Conservation (phyloP, 2,888 invertebrate genomes). For the Ophion costatus region DNA sequence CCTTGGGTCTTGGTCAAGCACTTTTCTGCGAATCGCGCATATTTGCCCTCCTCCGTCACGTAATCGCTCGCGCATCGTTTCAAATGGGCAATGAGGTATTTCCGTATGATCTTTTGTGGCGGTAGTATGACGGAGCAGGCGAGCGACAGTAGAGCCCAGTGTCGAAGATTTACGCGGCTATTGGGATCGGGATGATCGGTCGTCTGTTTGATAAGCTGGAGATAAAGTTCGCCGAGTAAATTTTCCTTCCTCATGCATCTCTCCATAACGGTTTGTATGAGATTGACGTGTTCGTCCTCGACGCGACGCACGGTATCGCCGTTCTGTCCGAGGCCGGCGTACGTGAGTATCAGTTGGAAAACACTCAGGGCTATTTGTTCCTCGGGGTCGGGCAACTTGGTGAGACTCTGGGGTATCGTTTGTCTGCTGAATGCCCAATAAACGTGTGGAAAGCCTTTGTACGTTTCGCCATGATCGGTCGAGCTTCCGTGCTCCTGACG, state of each 20-base stretch:
- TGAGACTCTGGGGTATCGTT: slow-evolving; percentile 92
- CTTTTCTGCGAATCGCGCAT: slow-evolving; percentile 96
- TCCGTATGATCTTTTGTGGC: slow-evolving; percentile 92
- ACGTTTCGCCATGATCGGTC: slow-evolving; percentile 90
- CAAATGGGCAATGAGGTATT: slow-evolving; percentile 94
- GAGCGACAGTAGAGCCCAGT: slow-evolving; percentile 95
- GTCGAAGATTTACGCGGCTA: slow-evolving; percentile 93
- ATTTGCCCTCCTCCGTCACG: slow-evolving; percentile 96
- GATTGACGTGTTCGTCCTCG: slow-evolving; percentile 94
- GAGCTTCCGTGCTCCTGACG: slow-evolving; percentile 87
- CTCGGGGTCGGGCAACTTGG: slow-evolving; percentile 93
- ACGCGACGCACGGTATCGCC: slow-evolving; percentile 89
- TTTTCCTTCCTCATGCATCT: slow-evolving; percentile 96
- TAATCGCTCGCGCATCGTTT: slow-evolving; percentile 94
- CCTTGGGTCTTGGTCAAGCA: slow-evolving; percentile 90
- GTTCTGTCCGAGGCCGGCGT: slow-evolving; percentile 92
- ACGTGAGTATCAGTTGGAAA: slow-evolving; percentile 94
- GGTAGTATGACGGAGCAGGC: slow-evolving; percentile 94
- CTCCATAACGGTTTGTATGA: slow-evolving; percentile 95
- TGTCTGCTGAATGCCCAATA: slow-evolving; percentile 96
- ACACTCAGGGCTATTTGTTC: slow-evolving; percentile 94
- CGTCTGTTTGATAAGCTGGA: slow-evolving; percentile 96
- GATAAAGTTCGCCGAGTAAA: slow-evolving; percentile 94
- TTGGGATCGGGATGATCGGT: slow-evolving; percentile 96
- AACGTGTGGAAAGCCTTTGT: slow-evolving; percentile 93